These are phyloP conservation scores for Stylophora pistillata DNA, from an alignment of 64 coral and sea anemone species.

Conservation along the genomic window DNA sequence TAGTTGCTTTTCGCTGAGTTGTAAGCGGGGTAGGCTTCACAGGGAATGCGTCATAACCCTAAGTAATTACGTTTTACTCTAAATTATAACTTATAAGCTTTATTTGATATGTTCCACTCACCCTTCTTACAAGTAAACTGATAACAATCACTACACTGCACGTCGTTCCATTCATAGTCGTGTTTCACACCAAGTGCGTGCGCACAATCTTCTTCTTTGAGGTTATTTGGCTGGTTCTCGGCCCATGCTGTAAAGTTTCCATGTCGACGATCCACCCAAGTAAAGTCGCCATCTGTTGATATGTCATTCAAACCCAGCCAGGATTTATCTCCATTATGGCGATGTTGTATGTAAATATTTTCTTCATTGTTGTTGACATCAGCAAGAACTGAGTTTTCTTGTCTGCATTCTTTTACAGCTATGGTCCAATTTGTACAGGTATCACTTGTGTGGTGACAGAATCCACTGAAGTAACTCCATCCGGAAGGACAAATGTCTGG, in stretches of 20 bases:
- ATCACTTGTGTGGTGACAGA: neutral
- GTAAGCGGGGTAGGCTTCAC: no score
- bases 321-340: neutral
- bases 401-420: neutral
- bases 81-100: no score
- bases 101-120: neutral
- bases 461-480: neutral
- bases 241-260: neutral
- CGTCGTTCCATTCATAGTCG: neutral
- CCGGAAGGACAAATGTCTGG: neutral
- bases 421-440: neutral
- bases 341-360: neutral
- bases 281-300: neutral
- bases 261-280: neutral
- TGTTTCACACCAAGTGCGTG: neutral
- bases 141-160: neutral
- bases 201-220: neutral
- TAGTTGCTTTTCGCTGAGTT: no score
- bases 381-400: neutral
- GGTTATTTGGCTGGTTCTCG: neutral
- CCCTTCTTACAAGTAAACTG: neutral
- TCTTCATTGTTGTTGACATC: neutral
- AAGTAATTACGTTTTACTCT: no score
- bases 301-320: neutral
- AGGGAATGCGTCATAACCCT: no score